Base-by-base conservation (phyloP, 2,113 vertebrate genomes). In the Bolborhynchus lineola region DNA sequence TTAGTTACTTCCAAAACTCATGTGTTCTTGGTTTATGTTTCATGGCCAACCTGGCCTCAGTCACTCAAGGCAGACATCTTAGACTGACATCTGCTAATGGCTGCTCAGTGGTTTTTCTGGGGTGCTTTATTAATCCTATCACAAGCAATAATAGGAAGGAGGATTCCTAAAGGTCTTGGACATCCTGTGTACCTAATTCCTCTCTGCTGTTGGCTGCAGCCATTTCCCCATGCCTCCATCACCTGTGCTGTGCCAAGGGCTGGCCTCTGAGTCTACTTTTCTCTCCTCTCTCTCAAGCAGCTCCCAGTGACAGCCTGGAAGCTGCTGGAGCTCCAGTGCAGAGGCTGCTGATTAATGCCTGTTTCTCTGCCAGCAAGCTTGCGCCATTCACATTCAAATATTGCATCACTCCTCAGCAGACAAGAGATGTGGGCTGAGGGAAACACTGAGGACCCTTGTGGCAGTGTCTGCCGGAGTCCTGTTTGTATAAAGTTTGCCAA, bases 301-400 rank as follows among this genome's bases (percentile, higher is more conserved):
- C 80, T 92, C 71, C 53, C 7, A 7, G 25, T 4, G 9, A 93
- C 78, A 88, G 57, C 64, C 86, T 93, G 84, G 91, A 72, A 70
- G 78, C 72, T 82, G 75, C 86, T 86, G 94, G 83, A 92, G 60
- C 74, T 84, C 50, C 37, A 41, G 63, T 25, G 86, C 80, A 63
- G 95, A 90, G 72, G 50, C 67, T 39, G 55, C n/a, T 92, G 95
- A 96, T 96, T 93, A 85, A 78, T 76, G 79, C 42, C 67, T n/a
- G 1, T 70, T 77, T 63, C 88, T 94, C 21, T 2, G 78, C 90
- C 75, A 89, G 26, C 46, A 75, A 77, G 78, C 0, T 0, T 2
- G 5, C 0, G 0, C 78, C 91, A 89, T 97, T 97, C 97, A 96
- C 92, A 97, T 96, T 95, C 90, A 96, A 96, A 93, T 96, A 88